Percentiles rank a stretch among this genome's conserved stretches.
These are phyloP conservation scores for Brachionus plicatilis DNA, from an alignment of 1,140 invertebrate species.

Conservation along the genomic window DNA sequence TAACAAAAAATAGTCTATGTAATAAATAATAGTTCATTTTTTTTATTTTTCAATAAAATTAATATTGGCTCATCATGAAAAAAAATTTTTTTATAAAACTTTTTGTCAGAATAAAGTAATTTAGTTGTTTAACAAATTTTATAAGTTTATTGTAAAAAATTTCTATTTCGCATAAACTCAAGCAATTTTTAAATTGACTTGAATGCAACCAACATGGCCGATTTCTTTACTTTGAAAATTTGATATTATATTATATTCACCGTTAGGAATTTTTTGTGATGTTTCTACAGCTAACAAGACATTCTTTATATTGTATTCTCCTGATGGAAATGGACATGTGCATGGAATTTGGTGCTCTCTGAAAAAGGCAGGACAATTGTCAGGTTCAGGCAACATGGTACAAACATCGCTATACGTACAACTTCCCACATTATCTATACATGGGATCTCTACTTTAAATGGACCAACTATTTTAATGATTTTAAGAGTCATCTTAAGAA, in stretches of 20 bases:
- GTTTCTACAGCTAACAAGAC: neutral
- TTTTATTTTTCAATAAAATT: neutral
- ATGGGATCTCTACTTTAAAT: conserved; percentile 38
- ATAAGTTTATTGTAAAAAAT: neutral
- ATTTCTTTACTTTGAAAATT: conserved; percentile 28
- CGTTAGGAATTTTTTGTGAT: neutral
- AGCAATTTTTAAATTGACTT: conserved; percentile 12
- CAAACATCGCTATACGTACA: conserved; percentile 39
- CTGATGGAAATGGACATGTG: conserved; percentile 23
- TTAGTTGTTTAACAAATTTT: neutral
- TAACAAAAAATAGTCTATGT: neutral
- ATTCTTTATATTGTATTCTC: neutral
- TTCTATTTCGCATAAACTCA: neutral
- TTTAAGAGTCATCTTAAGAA: neutral
- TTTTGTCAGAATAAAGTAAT: neutral
- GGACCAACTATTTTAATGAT: conserved; percentile 32
- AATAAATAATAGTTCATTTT: neutral
- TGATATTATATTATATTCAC: conserved; percentile 13
- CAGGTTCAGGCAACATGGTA: neutral
- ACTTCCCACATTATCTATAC: conserved; percentile 33
- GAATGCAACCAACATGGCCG: conserved; percentile 31
- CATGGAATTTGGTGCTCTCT: conserved; percentile 25
- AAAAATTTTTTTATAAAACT: neutral
- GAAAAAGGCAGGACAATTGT: conserved; percentile 30
- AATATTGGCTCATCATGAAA: neutral